Base-by-base conservation (phyloP, 1,140 invertebrate genomes). In the Drosophila rhopaloa region DNA sequence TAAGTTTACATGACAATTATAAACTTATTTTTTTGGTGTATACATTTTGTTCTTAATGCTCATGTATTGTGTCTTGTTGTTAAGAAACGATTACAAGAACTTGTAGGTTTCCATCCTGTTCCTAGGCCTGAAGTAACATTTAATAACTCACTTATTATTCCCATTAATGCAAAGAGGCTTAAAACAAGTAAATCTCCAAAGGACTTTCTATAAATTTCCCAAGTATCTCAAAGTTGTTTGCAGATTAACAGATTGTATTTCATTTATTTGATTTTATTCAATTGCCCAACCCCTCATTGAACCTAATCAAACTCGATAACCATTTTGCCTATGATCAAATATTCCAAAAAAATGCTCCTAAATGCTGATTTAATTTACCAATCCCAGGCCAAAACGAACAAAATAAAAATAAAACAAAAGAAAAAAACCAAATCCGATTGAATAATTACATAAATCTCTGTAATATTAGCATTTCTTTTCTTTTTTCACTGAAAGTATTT, bases 401-500 rank as follows among this genome's bases (percentile, higher is more conserved):
- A 32, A 60, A 59, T 57, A 53, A 29, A 50, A 60, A 62, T 55
- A 60, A 74, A 48, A 54, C 48, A 81, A 66, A 24, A 68, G 46
- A 47, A 76, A 53, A 76, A 60, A 55, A 59, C 56, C 51, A 76
- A 89, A 76, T 74, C 83, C 79, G 83, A 88, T 88, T 89, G 83
- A 88, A 88, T 88, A 86, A 86, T 86, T 88, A 86, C 83, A 86
- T 86, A 86, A 86, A 86, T 86, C 84, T 86, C 62, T 41, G 62
- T 76, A 48, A 73, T 76, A 88, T 86, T 86, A 89, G 84, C 83
- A 86, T 88, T 85, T 78, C n/a, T 19, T 51, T 58, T 27, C 13
- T 38, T 61, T 14, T 78, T 57, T 40, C 53, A 35, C 54, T 51
- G 59, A 60, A 59, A 84, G 77, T 80, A 80, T 84, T 76, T 76